These are phyloP conservation scores for Callionymus lyra DNA, from an alignment of 2,113 vertebrate species.

Conservation along the genomic window DNA sequence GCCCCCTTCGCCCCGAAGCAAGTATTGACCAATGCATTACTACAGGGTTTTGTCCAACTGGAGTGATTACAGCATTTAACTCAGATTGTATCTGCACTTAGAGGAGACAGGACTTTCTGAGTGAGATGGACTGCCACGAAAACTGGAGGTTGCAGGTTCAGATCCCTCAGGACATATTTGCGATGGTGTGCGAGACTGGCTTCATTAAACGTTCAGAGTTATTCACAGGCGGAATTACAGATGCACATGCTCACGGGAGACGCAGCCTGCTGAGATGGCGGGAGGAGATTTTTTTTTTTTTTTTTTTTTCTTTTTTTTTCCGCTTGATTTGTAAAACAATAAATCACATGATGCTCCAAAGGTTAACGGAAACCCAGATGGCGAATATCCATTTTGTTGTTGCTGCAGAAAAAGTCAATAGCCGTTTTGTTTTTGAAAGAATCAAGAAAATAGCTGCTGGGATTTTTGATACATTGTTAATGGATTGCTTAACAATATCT, in stretches of 20 bases:
- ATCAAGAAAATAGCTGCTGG: constrained; percentile 1
- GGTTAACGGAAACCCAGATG: constrained; percentile 22
- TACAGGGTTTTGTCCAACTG: constrained; percentile 33
- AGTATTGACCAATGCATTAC: constrained; percentile 45
- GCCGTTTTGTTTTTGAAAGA: not conserved
- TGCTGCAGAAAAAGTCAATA: not conserved
- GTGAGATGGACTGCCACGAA: constrained; percentile 18
- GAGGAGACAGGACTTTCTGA: constrained; percentile 18
- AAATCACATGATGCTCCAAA: constrained; percentile 20
- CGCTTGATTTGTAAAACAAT: constrained; percentile 4
- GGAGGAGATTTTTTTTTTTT: no score
- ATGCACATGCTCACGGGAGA: constrained; percentile 8
- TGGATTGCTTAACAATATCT: no score
- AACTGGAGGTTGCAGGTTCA: constrained; percentile 21
- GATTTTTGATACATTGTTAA: no score
- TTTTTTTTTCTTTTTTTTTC: not conserved
- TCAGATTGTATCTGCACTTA: constrained; percentile 29
- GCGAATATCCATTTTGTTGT: constrained; percentile 6
- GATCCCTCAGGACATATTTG: constrained; percentile 17
- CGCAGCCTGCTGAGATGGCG: not conserved
- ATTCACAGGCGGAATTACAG: constrained; percentile 18
- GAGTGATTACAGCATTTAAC: constrained; percentile 49
- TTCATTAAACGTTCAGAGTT: constrained; percentile 29
- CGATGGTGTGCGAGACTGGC: constrained; percentile 1
- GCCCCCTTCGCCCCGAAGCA: constrained; percentile 35